These are phyloP conservation scores for Andrena dorsata DNA, from an alignment of 2,888 invertebrate species.

Conservation along the genomic window DNA sequence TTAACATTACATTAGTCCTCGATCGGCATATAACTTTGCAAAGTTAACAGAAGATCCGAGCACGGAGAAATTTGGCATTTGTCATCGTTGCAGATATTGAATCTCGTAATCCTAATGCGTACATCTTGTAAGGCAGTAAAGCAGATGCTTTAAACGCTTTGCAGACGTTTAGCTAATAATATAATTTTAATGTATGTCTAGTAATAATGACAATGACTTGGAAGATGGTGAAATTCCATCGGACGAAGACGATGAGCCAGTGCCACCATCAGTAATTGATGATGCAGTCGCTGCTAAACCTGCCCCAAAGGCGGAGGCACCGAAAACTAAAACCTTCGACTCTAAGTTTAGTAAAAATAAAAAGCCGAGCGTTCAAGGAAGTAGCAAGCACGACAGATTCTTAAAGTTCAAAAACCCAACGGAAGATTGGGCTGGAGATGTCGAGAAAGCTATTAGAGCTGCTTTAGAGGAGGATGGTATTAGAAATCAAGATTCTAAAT, in stretches of 20 bases:
- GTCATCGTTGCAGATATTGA: conserved; percentile 53
- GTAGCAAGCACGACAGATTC: conserved; percentile 83
- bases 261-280: conserved; percentile 66
- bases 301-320: conserved; percentile 78
- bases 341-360: conserved; percentile 79
- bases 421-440: conserved; percentile 92
- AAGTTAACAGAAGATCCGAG: not conserved
- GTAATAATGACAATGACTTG: conserved; percentile 88
- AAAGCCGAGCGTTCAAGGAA: conserved; percentile 72
- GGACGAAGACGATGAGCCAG: conserved; percentile 87
- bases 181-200: conserved; percentile 39
- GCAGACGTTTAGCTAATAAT: conserved; percentile 8
- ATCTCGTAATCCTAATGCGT: not conserved
- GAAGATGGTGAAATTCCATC: conserved; percentile 95
- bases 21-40: not conserved
- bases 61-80: conserved; percentile 14
- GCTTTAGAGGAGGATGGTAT: conserved; percentile 89
- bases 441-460: conserved; percentile 92
- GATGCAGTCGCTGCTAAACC: conserved; percentile 85
- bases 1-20: not conserved
- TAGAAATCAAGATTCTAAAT: conserved; percentile 78
- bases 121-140: not conserved
- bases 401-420: conserved; percentile 85
- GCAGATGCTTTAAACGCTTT: not conserved
- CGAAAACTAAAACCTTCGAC: conserved; percentile 81